Evolutionary conservation across 2,113 vertebrate species (phyloP).

Genomic region (Phoxinus phoxinus): DNA sequence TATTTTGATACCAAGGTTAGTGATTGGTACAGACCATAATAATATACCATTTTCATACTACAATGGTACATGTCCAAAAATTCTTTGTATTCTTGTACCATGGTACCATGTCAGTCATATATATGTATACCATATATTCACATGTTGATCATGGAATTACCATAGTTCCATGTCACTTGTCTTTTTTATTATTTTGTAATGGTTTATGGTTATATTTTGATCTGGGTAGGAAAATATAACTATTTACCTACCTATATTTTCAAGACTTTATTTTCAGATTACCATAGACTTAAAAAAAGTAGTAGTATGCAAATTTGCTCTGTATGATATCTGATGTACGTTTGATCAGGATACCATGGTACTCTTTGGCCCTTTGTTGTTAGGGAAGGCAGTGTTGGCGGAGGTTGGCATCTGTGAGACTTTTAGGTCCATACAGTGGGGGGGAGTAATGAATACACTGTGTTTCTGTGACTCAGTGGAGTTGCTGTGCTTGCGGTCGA

Average conservation of each 20-base stretch:
- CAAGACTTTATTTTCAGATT: not conserved
- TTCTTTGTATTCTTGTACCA: no score
- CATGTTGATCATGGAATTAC: not conserved
- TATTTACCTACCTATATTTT: not conserved
- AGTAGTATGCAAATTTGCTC: not conserved
- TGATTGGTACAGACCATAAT: no score
- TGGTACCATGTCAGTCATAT: not conserved
- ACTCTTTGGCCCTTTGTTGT: not conserved
- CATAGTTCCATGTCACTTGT: not conserved
- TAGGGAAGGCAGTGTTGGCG: not conserved
- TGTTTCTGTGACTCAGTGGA: constrained; percentile 47
- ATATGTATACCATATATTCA: not conserved
- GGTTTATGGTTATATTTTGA: no score
- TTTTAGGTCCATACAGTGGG: not conserved
- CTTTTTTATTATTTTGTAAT: not conserved
- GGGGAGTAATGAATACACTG: not conserved
- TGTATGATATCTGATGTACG: not conserved
- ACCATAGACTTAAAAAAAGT: not conserved
- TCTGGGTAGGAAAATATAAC: no score
- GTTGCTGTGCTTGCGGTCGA: constrained; percentile 46
- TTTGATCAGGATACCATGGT: not conserved
- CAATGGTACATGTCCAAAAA: no score
- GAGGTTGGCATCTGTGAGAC: not conserved
- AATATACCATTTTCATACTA: no score
- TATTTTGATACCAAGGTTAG: no score